Conservation (phyloP, 2,113 vertebrate genomes). For the Isichthys henryi region DNA sequence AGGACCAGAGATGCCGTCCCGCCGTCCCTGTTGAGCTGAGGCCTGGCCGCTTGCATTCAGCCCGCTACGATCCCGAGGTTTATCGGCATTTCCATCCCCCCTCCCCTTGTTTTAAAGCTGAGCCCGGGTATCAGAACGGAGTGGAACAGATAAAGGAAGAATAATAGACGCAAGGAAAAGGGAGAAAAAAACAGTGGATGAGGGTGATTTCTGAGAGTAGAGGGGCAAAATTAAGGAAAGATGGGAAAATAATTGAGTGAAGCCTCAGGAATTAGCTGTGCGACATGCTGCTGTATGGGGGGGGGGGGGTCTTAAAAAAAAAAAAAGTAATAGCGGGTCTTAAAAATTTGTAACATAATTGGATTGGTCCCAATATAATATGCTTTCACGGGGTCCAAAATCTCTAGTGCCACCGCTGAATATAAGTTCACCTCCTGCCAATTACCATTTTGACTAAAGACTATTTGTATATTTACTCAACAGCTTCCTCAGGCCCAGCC, state of each 20-base stretch:
- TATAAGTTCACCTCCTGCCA: slow-evolving; percentile 26
- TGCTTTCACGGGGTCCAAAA: not conserved
- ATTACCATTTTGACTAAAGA: slow-evolving; percentile 30
- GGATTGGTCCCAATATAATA: not conserved
- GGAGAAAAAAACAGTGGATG: not conserved
- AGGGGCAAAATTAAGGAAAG: too few species aligned
- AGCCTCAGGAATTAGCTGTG: not conserved
- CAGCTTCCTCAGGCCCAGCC: not conserved
- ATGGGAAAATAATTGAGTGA: not conserved
- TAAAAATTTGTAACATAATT: not conserved
- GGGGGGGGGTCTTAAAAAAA: too few species aligned
- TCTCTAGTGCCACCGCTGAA: not conserved
- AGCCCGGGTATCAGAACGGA: not conserved
- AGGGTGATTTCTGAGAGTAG: not conserved
- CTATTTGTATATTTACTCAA: slow-evolving; percentile 26
- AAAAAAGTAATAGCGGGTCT: too few species aligned
- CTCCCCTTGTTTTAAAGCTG: not conserved
- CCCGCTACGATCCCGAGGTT: not conserved
- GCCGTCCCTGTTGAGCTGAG: not conserved
- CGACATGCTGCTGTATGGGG: not conserved
- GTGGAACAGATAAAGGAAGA: not conserved
- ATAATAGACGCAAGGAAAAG: not conserved
- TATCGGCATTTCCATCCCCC: not conserved
- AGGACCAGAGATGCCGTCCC: not conserved
- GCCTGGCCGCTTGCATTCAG: not conserved